phyloP scores from a whole-genome alignment of 2,888 invertebrate species.

The Tipula helvola region DNA sequence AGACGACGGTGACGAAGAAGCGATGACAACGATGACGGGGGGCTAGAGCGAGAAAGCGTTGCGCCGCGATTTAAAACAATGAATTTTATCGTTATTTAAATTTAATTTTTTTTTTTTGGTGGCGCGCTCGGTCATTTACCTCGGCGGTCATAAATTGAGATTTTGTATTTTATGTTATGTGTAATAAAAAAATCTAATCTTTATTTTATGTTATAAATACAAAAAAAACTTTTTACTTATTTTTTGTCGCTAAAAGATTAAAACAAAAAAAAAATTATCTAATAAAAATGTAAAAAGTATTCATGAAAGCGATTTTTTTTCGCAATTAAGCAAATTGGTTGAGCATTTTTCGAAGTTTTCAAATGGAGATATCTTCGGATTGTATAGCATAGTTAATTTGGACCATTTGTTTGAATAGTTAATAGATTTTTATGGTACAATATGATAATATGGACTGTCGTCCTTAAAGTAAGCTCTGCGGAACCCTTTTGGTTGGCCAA shows the following conservation, averaged over 20 bases:
- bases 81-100: conserved; percentile 4
- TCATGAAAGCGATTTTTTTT: not conserved
- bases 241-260: not conserved
- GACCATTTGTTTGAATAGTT: not conserved
- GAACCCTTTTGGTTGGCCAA: no score
- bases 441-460: no score
- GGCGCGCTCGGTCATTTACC: not conserved
- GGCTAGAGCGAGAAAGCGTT: not conserved
- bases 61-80: not conserved
- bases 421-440: no score
- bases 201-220: not conserved
- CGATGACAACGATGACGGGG: not conserved
- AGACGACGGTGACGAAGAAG: not conserved
- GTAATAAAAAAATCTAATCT: not conserved
- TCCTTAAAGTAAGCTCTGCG: no score
- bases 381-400: not conserved
- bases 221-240: not conserved
- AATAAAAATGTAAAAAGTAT: not conserved
- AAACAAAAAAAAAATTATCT: not conserved
- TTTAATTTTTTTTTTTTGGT: not conserved
- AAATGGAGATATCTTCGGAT: not conserved
- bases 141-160: not conserved
- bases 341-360: not conserved
- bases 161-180: not conserved
- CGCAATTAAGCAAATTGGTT: not conserved